Conservation (phyloP, 1,140 invertebrate species). For the Macrocentrus cingulum region DNA sequence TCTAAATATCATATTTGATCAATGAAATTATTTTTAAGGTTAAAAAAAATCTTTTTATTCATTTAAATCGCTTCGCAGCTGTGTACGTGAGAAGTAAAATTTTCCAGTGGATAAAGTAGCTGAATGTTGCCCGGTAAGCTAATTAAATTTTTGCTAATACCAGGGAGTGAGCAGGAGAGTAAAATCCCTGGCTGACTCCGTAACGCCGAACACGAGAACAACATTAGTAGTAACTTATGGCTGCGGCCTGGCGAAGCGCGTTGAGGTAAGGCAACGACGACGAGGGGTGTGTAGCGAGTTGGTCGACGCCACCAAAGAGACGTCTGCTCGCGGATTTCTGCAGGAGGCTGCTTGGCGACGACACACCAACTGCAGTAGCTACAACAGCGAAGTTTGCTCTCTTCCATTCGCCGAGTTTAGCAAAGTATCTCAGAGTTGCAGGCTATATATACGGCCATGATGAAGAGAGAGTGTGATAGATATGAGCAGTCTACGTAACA, state of each 20-base stretch:
- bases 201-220: slow-evolving; percentile 49
- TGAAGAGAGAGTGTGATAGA: slow-evolving; percentile 21
- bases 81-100: too few relatives aligned
- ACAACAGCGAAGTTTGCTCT: too few relatives aligned
- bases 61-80: too few relatives aligned
- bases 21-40: too few relatives aligned
- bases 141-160: slow-evolving; percentile 12
- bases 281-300: slow-evolving; percentile 27
- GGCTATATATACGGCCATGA: too few relatives aligned
- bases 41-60: too few relatives aligned
- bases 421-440: not conserved
- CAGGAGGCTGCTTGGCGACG: slow-evolving; percentile 49
- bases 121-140: too few relatives aligned
- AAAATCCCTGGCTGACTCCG: slow-evolving; percentile 35
- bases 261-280: slow-evolving; percentile 31
- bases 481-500: slow-evolving; percentile 24
- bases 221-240: slow-evolving; percentile 58
- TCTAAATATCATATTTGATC: too few relatives aligned
- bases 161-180: not conserved
- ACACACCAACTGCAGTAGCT: slow-evolving; percentile 43
- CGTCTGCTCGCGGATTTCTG: slow-evolving; percentile 18
- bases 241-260: slow-evolving; percentile 44
- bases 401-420: not conserved
- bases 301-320: slow-evolving; percentile 8
- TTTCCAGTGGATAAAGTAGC: too few relatives aligned